Evolutionary conservation across 2,888 invertebrate genomes (phyloP).

Genomic region (Leptinotarsa haldemani): DNA sequence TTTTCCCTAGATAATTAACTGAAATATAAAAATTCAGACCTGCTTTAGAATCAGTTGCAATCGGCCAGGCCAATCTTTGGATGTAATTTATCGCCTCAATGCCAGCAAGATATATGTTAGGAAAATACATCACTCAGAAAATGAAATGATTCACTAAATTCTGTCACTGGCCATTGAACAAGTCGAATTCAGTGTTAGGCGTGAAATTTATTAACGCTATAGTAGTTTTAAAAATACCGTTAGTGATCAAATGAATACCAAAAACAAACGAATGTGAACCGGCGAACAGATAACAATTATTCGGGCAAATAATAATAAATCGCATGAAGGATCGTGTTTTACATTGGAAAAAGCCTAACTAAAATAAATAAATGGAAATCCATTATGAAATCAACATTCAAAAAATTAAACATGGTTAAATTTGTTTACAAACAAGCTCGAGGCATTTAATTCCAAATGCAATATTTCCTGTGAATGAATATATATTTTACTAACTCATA

Average conservation of each 20-base stretch:
- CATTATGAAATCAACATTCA: not conserved
- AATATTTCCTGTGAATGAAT: slow-evolving; percentile 34
- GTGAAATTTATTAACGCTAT: too few relatives aligned
- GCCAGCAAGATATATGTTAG: too few relatives aligned
- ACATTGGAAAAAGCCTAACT: slow-evolving; percentile 12
- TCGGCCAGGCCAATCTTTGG: too few relatives aligned
- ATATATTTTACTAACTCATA: slow-evolving; percentile 42
- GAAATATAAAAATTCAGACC: too few relatives aligned
- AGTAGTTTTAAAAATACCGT: not conserved
- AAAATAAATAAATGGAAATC: slow-evolving; percentile 26
- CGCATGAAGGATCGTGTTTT: slow-evolving; percentile 15
- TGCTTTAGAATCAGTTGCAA: too few relatives aligned
- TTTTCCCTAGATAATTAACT: too few relatives aligned
- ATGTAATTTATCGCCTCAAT: too few relatives aligned
- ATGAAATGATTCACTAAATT: too few relatives aligned
- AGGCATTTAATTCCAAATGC: slow-evolving; percentile 33
- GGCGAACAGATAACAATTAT: slow-evolving; percentile 4
- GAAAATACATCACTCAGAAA: too few relatives aligned
- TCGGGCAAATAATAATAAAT: slow-evolving; percentile 16
- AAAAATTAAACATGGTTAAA: not conserved
- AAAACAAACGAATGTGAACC: not conserved
- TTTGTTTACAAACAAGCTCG: slow-evolving; percentile 26
- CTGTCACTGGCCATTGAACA: too few relatives aligned
- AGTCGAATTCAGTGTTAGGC: too few relatives aligned
- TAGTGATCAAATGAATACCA: not conserved